phyloP scores from a whole-genome alignment of 2,113 vertebrate species.

The Martes martes region DNA sequence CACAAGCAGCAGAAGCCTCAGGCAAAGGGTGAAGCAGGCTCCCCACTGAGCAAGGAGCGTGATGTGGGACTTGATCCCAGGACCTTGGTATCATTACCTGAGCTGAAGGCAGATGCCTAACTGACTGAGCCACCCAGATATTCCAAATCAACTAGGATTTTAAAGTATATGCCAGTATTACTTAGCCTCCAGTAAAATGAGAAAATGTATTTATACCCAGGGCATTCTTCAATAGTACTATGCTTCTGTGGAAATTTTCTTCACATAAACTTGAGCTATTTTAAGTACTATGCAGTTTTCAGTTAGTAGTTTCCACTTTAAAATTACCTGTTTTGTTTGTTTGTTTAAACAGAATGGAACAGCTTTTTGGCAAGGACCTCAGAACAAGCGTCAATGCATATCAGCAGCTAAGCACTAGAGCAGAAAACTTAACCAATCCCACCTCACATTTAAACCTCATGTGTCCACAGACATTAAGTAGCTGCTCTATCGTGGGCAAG shows the following conservation, averaged over 20 bases:
- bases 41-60: background rate
- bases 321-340: background rate
- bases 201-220: background rate
- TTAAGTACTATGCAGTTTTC: background rate
- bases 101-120: background rate
- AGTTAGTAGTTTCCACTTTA: conserved; percentile 27
- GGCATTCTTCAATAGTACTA: background rate
- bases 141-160: background rate
- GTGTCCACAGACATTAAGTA: background rate
- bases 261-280: background rate
- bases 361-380: background rate
- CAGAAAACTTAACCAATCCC: background rate
- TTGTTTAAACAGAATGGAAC: background rate
- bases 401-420: background rate
- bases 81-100: no score
- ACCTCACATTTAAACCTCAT: background rate
- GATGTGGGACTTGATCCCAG: background rate
- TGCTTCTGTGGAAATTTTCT: background rate
- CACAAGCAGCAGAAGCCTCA: background rate
- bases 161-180: background rate
- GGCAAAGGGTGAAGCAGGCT: background rate
- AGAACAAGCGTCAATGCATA: background rate
- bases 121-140: background rate
- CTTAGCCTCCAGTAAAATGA: conserved; percentile 3
- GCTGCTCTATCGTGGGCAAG: background rate